Percentiles rank a stretch among this genome's conserved stretches.
These are phyloP conservation scores for Pipa parva DNA, from an alignment of 2,113 vertebrate genomes.

Conservation along the genomic window DNA sequence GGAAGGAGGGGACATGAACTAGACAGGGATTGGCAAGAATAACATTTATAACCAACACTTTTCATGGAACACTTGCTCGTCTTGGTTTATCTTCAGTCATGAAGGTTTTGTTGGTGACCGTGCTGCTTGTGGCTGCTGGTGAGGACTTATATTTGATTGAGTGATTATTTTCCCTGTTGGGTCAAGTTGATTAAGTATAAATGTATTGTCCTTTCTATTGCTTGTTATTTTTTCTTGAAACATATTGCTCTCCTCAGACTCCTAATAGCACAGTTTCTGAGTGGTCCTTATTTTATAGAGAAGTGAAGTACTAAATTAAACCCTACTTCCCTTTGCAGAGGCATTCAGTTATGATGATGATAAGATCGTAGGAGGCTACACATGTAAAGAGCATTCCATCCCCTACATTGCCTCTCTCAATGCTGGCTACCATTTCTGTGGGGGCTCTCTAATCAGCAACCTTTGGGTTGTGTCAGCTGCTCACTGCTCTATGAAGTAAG, in stretches of 20 bases:
- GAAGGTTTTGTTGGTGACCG: conserved; percentile 61
- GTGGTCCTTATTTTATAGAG: no score
- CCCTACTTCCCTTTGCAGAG: conserved; percentile 31
- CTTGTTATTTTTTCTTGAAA: neutral
- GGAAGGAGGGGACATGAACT: no score
- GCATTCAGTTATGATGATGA: conserved; percentile 63
- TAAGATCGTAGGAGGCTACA: conserved; percentile 76
- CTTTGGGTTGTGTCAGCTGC: conserved; percentile 77
- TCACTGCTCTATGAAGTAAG: conserved; percentile 78
- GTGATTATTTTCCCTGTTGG: no score
- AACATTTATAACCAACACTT: no score
- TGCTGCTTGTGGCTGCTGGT: conserved; percentile 59
- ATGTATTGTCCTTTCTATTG: no score
- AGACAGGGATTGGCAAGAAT: no score
- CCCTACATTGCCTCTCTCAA: conserved; percentile 74
- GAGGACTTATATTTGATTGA: conserved; percentile 43
- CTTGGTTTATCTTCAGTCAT: no score
- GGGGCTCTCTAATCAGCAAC: conserved; percentile 56
- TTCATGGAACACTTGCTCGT: no score
- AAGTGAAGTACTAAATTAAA: neutral
- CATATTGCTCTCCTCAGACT: neutral
- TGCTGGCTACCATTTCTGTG: conserved; percentile 67
- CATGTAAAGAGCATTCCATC: conserved; percentile 64
- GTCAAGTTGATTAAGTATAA: no score
- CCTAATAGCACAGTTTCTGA: no score